Base-by-base conservation (phyloP, 2,797 vertebrate species). In the Hydrolagus colliei region DNA sequence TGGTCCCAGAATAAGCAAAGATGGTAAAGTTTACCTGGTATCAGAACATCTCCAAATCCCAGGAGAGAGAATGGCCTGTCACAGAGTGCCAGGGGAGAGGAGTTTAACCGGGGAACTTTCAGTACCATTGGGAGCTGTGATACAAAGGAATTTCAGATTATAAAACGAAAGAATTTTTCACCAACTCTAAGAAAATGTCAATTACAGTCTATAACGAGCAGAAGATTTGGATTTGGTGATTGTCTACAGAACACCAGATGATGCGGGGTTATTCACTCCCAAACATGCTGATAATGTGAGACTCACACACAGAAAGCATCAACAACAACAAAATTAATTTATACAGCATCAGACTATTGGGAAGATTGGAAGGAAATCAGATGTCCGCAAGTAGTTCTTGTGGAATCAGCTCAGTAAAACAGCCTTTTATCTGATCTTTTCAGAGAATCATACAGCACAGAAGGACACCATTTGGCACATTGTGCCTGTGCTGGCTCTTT, bases 121-220 rank as follows among this genome's bases (percentile, higher is more conserved):
- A 99, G 93, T 89, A 99, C 97, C 97, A 99, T 98, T 20, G 98
- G 98, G 78, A 99, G 95, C 98, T 99, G 90, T 13, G 84, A 11
- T 80, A 63, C 84, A 62, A 12, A 41, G 32, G 41, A n/a, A 67
- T 35, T 22, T n/a, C 10, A 22, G 2, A 22, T 35, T 16, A 52
- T 63, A 4, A 86, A 52, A 77, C n/a, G 16, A 72, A 62, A 12
- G 27, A 32, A 52, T 52, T 52, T 20, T 35, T 85, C 75, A 86
- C 0, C 22, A 73, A 22, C 13, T 13, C 5, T 7, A 72, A 32
- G 27, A 77, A 22, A 65, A 6, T 27, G 12, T 73, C 18, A 20
- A 74, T 65, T 86, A 10, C 5, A 73, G 72, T 73, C 41, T 86
- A n/a, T 73, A 18, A 71, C 10, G 11, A 74, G 32, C 74, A 0